phyloP scores from a whole-genome alignment of 2,113 vertebrate genomes.

The Morone saxatilis region DNA sequence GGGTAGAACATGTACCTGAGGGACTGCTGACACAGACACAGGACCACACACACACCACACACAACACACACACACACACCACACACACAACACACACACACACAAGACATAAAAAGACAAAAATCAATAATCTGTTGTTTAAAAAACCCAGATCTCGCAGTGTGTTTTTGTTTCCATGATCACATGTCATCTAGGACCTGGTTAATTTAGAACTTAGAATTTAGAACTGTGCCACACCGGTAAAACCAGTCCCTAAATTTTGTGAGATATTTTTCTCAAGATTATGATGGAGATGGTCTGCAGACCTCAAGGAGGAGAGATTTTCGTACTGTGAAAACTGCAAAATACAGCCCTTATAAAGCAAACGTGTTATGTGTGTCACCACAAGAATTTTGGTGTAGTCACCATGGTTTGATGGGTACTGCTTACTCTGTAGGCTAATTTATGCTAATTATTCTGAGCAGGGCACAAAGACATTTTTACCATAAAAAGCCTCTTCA shows the following conservation, averaged over 20 bases:
- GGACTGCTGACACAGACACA: conserved; percentile 30
- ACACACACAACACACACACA: conserved; percentile 1
- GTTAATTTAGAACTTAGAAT: neutral
- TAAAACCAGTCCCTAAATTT: neutral
- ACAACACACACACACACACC: neutral
- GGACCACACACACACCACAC: neutral
- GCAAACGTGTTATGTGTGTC: neutral
- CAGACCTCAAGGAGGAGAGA: neutral
- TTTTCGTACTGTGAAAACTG: neutral
- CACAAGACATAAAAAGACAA: neutral
- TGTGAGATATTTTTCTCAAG: neutral
- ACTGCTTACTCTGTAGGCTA: neutral
- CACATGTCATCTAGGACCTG: neutral
- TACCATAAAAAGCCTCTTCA: neutral
- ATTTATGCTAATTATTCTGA: neutral
- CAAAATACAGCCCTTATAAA: neutral
- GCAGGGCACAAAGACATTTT: neutral
- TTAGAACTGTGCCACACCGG: neutral
- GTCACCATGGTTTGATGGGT: neutral
- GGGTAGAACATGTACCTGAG: conserved; percentile 20
- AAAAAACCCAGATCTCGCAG: neutral
- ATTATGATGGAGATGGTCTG: neutral
- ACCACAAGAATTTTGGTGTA: neutral
- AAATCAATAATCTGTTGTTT: conserved; percentile 1
- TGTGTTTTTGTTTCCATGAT: conserved; percentile 4